Percentiles rank a stretch among this genome's conserved stretches.
Evolutionary conservation across 2,113 vertebrate species (phyloP).

Genomic region (Cepphus grylle): DNA sequence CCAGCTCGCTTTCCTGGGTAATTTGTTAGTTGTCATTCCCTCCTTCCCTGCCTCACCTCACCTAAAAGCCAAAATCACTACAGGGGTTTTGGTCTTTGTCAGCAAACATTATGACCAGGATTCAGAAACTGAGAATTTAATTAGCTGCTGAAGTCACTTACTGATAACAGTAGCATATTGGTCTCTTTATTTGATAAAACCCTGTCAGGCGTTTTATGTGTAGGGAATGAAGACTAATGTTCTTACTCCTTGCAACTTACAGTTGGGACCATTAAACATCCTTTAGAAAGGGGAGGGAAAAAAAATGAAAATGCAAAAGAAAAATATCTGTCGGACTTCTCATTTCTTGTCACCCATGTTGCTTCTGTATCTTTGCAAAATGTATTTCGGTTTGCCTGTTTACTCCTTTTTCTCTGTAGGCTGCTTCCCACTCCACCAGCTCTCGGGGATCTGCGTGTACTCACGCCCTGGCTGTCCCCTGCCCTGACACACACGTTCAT

Average conservation of each 20-base stretch:
- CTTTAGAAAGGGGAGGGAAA: not conserved
- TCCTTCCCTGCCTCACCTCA: not conserved
- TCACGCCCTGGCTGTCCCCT: not conserved
- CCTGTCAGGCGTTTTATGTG: conserved; percentile 46
- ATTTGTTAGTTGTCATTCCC: not conserved
- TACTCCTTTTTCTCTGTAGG: not conserved
- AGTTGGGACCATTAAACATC: not conserved
- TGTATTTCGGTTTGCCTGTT: not conserved
- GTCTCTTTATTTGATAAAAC: conserved; percentile 63
- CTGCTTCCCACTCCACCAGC: not conserved
- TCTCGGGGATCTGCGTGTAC: accelerated
- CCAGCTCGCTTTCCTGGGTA: not conserved
- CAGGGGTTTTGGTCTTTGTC: conserved; percentile 39
- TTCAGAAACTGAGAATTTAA: conserved; percentile 64
- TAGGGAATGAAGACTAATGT: conserved; percentile 57
- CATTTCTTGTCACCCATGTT: not conserved
- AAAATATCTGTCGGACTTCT: not conserved
- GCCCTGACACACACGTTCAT: not conserved
- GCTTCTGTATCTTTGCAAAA: not conserved
- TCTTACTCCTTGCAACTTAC: conserved; percentile 13
- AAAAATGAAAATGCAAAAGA: not conserved
- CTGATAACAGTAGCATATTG: conserved; percentile 61
- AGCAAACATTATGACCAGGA: conserved; percentile 38
- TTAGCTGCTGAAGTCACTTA: conserved; percentile 61
- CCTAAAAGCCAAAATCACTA: conserved; percentile 23